A percentile compares a stretch with the other conserved stretches of the same genome.
These are phyloP conservation scores for Lacerta viridis DNA, from an alignment of 2,797 vertebrate species.

Conservation along the genomic window DNA sequence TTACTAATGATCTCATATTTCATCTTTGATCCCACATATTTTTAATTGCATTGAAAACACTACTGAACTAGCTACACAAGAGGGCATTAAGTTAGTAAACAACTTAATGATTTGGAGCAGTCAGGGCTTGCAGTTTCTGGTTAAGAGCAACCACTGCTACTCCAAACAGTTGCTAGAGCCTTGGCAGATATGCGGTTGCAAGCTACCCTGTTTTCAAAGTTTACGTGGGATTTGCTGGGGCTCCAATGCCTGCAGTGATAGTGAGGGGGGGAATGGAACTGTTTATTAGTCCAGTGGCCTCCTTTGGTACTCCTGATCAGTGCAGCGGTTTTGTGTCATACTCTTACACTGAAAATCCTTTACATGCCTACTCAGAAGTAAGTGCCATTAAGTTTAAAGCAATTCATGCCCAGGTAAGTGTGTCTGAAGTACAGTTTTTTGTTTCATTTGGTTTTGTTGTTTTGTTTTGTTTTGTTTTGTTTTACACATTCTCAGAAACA, in stretches of 20 bases:
- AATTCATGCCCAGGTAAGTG: no score
- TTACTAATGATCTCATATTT: background rate
- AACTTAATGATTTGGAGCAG: conserved; percentile 2
- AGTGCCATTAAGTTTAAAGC: no score
- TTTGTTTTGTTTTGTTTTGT: no score
- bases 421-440: no score
- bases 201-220: background rate
- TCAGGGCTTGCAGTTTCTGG: background rate
- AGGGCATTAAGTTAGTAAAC: background rate
- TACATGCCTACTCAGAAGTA: no score
- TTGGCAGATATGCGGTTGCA: background rate
- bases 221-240: background rate
- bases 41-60: background rate
- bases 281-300: no score
- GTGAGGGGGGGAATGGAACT: no score
- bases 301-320: no score
- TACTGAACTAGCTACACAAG: background rate
- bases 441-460: no score
- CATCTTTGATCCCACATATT: background rate
- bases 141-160: background rate
- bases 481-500: no score
- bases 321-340: no score
- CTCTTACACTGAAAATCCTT: no score
- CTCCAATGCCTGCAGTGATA: background rate
- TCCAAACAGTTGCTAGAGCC: background rate